Evolutionary conservation across 2,888 invertebrate genomes (phyloP), one percentile per base, ranked within the genome.

Genomic region (Drosophila merina): DNA sequence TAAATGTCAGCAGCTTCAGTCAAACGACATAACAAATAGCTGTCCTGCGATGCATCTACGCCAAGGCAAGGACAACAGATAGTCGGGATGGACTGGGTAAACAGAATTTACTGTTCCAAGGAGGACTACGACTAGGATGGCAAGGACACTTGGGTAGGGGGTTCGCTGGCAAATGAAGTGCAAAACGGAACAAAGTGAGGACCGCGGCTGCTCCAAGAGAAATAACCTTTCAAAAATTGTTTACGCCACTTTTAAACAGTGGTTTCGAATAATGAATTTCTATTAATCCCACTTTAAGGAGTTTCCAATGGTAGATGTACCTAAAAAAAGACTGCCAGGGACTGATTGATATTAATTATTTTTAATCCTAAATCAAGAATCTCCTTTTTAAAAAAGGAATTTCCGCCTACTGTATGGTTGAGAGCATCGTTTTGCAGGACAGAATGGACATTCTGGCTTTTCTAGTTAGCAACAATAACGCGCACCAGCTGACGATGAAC

Each of bases 1-100:
- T 83, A 76, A 77, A 77, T 83, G 84, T 83, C 76, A 75, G 57
- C 64, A 72, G 72, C 68, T 76, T 57, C 71, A 81, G 72, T 69
- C 66, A 76, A 84, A 81, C 72, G 87, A 84, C 76, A 81, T 84
- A 86, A 86, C 87, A 84, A 82, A 82, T 84, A 78, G 81, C 82
- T 70, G 72, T 56, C 66, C 81, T 30, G 48, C 76, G 87, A 69
- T 75, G 81, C 80, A 68, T 60, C 52, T 45, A 45, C 50, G 40
- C 26, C 51, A 48, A 47, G 44, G 64, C 73, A 55, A 72, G 51
- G 63, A 59, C 68, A 63, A 57, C 40, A 20, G 12, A 14, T 20
- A 9, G 40, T 20, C 36, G n/a, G 40, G 40, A 42, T 57, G 62
- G 60, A 47, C 50, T 59, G 69, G 75, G 82, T 79, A 85, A 87